phyloP scores from a whole-genome alignment of 2,113 vertebrate species.

The Orthochromis malagaraziensis region DNA sequence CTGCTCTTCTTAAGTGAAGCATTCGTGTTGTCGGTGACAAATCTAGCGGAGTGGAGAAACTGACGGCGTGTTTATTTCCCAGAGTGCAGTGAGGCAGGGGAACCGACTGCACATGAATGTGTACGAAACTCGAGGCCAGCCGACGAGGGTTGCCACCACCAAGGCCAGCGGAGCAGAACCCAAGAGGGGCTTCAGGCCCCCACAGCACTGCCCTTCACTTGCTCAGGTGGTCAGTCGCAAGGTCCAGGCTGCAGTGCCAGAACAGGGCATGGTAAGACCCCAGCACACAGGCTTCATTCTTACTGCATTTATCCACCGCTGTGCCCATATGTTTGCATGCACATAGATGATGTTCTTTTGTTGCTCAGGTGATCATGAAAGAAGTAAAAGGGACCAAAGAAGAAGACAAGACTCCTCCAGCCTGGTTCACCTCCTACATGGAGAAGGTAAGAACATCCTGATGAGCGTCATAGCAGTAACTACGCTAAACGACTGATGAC shows the following conservation, averaged over 20 bases:
- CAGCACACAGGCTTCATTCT: background rate
- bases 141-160: constrained; percentile 29
- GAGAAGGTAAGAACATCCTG: constrained; percentile 74
- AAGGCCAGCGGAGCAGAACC: constrained; percentile 60
- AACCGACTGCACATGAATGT: constrained; percentile 74
- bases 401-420: constrained; percentile 83
- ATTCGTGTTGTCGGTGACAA: background rate
- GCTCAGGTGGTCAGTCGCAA: constrained; percentile 70
- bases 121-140: constrained; percentile 65
- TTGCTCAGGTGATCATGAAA: constrained; percentile 63
- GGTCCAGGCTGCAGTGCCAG: constrained; percentile 66
- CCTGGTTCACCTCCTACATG: constrained; percentile 94
- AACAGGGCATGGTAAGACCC: constrained; percentile 66
- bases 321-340: background rate
- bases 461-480: background rate
- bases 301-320: background rate
- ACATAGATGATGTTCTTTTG: background rate
- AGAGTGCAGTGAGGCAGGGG: constrained; percentile 69
- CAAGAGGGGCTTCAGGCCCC: constrained; percentile 70
- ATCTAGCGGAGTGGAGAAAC: background rate
- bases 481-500: background rate
- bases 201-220: constrained; percentile 67
- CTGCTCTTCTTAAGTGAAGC: background rate
- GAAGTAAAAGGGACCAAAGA: constrained; percentile 68
- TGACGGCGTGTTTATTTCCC: background rate